phyloP scores from a whole-genome alignment of 1,140 invertebrate species.

The Drosophila tropicalis region DNA sequence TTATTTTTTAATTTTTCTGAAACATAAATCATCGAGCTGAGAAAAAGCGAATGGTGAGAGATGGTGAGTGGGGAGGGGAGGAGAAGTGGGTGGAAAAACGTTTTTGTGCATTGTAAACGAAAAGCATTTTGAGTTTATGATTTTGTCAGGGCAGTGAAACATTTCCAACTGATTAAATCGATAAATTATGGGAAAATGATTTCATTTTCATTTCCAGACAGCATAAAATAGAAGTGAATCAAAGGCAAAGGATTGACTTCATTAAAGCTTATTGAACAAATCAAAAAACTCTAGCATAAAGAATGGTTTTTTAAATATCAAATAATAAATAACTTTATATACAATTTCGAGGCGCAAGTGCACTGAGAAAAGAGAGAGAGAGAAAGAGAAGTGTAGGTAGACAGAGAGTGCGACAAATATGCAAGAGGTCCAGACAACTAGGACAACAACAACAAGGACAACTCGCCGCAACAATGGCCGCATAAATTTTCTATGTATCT shows the following conservation, averaged over 20 bases:
- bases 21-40: constrained; percentile 42
- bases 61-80: background rate
- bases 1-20: constrained; percentile 28
- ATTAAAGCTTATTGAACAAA: constrained; percentile 59
- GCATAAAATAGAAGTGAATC: constrained; percentile 28
- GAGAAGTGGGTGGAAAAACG: constrained; percentile 23
- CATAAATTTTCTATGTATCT: constrained; percentile 77
- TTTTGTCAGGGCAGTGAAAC: constrained; percentile 77
- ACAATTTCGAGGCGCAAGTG: constrained; percentile 49
- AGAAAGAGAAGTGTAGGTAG: constrained; percentile 35
- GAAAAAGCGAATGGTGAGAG: background rate
- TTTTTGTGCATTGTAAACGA: constrained; percentile 46
- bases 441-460: constrained; percentile 72
- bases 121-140: constrained; percentile 64
- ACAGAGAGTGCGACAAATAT: constrained; percentile 76
- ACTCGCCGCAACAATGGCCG: constrained; percentile 77
- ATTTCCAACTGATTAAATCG: constrained; percentile 80
- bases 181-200: constrained; percentile 79
- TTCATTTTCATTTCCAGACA: constrained; percentile 53
- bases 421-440: constrained; percentile 72
- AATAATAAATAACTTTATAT: constrained; percentile 38
- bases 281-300: constrained; percentile 42
- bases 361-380: constrained; percentile 31
- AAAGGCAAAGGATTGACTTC: constrained; percentile 45
- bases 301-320: constrained; percentile 45